Base-by-base conservation (phyloP, 2,888 invertebrate genomes). In the Portevinia maculata region DNA sequence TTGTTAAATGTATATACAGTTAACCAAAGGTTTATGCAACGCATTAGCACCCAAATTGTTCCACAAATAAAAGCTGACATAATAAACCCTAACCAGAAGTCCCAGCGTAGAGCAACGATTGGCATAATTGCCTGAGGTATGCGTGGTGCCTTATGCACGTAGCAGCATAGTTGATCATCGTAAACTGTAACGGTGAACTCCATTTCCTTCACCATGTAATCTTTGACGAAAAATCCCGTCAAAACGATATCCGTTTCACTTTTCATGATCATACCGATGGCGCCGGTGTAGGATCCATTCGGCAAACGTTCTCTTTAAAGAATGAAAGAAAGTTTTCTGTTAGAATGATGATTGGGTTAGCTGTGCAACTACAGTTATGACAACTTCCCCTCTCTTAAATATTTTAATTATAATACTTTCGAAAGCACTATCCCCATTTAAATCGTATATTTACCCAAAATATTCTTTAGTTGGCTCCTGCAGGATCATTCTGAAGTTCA, bases 171-270 rank as follows among this genome's bases (percentile, higher is more conserved):
- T 81, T 88, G 79, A 71, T 91, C 91, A 15, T 89, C 88, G 71
- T 89, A 90, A 28, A 91, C 88, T 6, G 90, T 87, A 11, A 88
- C 89, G 0, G 91, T 88, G 65, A 91, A 91, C 41, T 88, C 89
- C 79, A 91, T 87, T 21, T 90, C 88, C 3, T 88, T 87, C 46
- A 90, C 89, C 79, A 89, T 86, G 76, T 91, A 91, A 62, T 90
- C 90, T 85, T 91, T 91, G 9, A 91, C 88, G 79, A 91, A 91
- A 79, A 90, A 89, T 15, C 90, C 90, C 0, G 90, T 90, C 37
- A 91, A 75, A 37, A 89, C 88, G 11, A 91, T 87, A 79, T 91
- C 91, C 55, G 89, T 85, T 48, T 89, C 87, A 15, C 88, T 87
- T 6, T 85, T 86, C 1, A 90, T 85, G 8, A 91, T 86, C 7